Base-by-base conservation (phyloP, 2,113 vertebrate genomes). In the Corythornis cristatus region DNA sequence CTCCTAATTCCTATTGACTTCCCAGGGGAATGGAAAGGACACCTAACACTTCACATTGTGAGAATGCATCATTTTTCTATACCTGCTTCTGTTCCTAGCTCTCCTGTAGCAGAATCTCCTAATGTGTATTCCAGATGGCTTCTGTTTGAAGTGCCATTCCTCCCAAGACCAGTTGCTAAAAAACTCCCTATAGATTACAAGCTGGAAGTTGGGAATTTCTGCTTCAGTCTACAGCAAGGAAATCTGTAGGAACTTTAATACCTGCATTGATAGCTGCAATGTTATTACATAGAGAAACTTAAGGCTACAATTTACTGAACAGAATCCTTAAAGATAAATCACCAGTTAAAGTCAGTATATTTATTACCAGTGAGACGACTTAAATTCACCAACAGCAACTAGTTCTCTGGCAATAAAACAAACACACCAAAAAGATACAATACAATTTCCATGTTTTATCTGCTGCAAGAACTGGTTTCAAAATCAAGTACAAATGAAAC, bases 401-500 rank as follows among this genome's bases (percentile, higher is more conserved):
- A 79, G 70, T 64, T 84, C 43, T 60, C 70, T 85, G 78, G 35
- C 50, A 85, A 83, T 50, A 61, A 91, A 95, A 43, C 66, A 92
- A 93, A 94, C 66, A 42, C 73, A 43, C 45, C 33, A 82, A 71
- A 88, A 79, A 42, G 46, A 71, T 77, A 65, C 13, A 78, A 68
- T 46, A 58, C 35, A 15, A 70, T 86, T 95, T 85, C 79, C 28
- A 9, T 17, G 17, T 37, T 48, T 71, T 85, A 71, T 72, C 82
- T 7, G 4, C 88, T 93, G 78, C 42, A 82, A 82, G 35, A 96
- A 91, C 81, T 83, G 87, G 48, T 62, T 62, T 95, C 75, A 86
- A 90, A 94, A 93, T 88, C 53, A 87, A 96, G 87, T 61, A 94
- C 86, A 93, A 91, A 72, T 57, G 76, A 93, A 85, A 74, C 81